A percentile compares a stretch with the other conserved stretches of the same genome.
These are phyloP conservation scores for Tympanoctomys barrerae DNA, from an alignment of 2,797 vertebrate genomes.

Conservation along the genomic window DNA sequence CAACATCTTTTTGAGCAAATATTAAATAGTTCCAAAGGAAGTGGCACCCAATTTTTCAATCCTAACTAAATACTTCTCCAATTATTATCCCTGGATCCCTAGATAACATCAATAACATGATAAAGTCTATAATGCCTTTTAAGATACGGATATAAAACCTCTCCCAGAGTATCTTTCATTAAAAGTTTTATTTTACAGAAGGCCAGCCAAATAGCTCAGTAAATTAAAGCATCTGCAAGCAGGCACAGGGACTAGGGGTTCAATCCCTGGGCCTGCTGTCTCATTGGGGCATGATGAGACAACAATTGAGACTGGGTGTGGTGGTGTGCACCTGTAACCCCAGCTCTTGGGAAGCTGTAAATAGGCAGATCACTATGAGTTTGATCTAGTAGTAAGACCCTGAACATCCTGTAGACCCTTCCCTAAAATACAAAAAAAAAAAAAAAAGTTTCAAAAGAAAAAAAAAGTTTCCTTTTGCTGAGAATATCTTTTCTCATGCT, in stretches of 20 bases:
- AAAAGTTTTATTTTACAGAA: slow-evolving; percentile 25
- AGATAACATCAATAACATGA: not conserved
- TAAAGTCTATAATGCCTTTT: not conserved
- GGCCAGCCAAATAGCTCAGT: no score
- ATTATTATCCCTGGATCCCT: slow-evolving; percentile 10
- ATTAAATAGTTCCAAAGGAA: not conserved
- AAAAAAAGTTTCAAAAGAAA: not conserved
- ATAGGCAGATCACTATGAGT: no score
- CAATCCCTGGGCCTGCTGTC: no score
- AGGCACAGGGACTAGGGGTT: no score
- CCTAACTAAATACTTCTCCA: not conserved
- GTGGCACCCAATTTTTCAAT: slow-evolving; percentile 23
- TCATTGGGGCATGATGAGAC: no score
- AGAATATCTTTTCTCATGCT: slow-evolving; percentile 34
- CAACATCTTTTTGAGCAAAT: slow-evolving; percentile 18
- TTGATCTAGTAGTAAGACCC: no score
- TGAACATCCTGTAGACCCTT: no score
- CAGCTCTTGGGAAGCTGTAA: no score
- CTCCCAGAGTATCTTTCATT: not conserved
- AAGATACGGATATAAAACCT: not conserved
- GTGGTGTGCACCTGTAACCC: no score
- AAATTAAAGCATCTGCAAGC: no score
- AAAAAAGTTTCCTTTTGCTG: slow-evolving; percentile 20
- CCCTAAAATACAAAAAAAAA: no score
- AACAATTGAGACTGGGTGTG: no score